A percentile compares a stretch with the other conserved stretches of the same genome.
phyloP scores from a whole-genome alignment of 2,113 vertebrate genomes.

The Argyrosomus japonicus region DNA sequence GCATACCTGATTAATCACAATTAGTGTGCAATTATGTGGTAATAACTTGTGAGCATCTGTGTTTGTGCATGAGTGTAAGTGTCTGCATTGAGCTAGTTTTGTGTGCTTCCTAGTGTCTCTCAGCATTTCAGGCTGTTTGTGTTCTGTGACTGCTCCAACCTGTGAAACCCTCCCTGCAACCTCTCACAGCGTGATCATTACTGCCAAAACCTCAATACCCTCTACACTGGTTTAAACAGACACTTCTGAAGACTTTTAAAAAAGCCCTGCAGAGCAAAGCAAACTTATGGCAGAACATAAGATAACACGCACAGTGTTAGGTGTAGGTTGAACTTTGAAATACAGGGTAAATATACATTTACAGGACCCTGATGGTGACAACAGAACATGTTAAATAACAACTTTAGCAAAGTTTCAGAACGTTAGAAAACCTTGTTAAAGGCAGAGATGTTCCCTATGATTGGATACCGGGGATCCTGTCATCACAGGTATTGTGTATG shows the following conservation, averaged over 20 bases:
- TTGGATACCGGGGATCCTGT: not conserved
- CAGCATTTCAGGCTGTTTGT: slow-evolving; percentile 34
- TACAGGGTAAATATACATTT: not conserved
- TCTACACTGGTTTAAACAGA: slow-evolving; percentile 1
- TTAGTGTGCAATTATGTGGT: slow-evolving; percentile 53
- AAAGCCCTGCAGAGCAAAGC: slow-evolving; percentile 9
- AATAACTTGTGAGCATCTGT: slow-evolving; percentile 57
- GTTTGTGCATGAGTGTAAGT: slow-evolving; percentile 32
- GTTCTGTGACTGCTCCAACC: slow-evolving; percentile 16
- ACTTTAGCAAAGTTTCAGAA: not conserved
- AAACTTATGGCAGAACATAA: not conserved
- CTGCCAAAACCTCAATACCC: slow-evolving; percentile 7
- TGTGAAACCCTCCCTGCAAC: slow-evolving; percentile 20
- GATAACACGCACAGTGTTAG: not conserved
- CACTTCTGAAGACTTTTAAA: slow-evolving; percentile 6
- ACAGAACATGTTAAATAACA: not conserved
- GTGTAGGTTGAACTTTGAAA: not conserved
- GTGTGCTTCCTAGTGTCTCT: slow-evolving; percentile 16
- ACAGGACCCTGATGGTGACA: not conserved
- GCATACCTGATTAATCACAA: slow-evolving; percentile 66
- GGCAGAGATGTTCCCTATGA: not conserved
- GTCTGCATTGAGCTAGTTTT: slow-evolving; percentile 15
- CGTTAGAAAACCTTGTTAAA: not conserved
- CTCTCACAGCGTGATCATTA: slow-evolving; percentile 19
- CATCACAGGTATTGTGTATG: not conserved